These are phyloP conservation scores for Amblyjoppa fuscipennis DNA, from an alignment of 2,888 invertebrate species.

Conservation along the genomic window DNA sequence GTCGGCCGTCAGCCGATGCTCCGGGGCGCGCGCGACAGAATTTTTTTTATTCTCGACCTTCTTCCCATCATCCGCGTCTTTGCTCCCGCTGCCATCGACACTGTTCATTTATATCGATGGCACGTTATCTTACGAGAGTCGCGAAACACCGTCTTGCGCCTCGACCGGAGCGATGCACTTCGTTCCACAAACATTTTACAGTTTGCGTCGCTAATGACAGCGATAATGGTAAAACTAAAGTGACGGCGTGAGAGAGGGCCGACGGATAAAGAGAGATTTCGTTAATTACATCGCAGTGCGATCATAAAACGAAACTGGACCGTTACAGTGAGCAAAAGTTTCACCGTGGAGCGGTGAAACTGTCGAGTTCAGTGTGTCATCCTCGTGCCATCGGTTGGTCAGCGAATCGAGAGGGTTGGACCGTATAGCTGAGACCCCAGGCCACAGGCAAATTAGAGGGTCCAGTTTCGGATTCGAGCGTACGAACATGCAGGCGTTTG, in stretches of 20 bases:
- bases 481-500: slow-evolving; percentile 42
- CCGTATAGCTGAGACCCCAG: slow-evolving; percentile 42
- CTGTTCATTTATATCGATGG: slow-evolving; percentile 44
- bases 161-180: background rate
- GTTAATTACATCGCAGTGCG: background rate
- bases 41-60: slow-evolving; percentile 49
- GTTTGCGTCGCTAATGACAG: background rate
- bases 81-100: background rate
- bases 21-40: slow-evolving; percentile 34
- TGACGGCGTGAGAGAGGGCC: background rate
- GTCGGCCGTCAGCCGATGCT: slow-evolving; percentile 66
- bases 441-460: slow-evolving; percentile 83
- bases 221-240: background rate
- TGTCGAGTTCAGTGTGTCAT: slow-evolving; percentile 35
- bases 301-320: slow-evolving; percentile 12
- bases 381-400: slow-evolving; percentile 36
- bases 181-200: background rate
- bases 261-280: background rate
- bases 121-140: slow-evolving; percentile 34
- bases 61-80: slow-evolving; percentile 5
- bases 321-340: slow-evolving; percentile 13
- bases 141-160: slow-evolving; percentile 12
- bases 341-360: slow-evolving; percentile 3
- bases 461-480: slow-evolving; percentile 78
- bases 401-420: slow-evolving; percentile 40